Conservation (phyloP, 2,888 invertebrate species). For the Orgyia antiqua region DNA sequence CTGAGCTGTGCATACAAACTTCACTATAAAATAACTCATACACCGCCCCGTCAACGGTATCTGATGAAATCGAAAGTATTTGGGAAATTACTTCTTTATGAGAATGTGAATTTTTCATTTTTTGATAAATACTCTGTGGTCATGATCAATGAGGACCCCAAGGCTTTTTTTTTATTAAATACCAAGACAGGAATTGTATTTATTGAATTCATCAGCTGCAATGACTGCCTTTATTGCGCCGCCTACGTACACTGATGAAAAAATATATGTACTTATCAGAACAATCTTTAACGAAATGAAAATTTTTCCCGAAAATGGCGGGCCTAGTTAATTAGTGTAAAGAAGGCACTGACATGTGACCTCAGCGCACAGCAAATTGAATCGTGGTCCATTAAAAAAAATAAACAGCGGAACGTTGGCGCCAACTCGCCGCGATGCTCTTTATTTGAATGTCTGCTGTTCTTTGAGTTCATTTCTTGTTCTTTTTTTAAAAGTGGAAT, state of each 20-base stretch:
- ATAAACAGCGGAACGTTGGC: slow-evolving; percentile 67
- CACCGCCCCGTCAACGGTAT: slow-evolving; percentile 11
- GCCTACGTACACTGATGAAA: no score
- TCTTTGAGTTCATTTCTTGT: slow-evolving; percentile 29
- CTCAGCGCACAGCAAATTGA: slow-evolving; percentile 65
- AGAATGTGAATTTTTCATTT: slow-evolving; percentile 8
- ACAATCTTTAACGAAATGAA: no score
- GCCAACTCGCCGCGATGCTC: slow-evolving; percentile 68
- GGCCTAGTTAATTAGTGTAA: slow-evolving; percentile 29
- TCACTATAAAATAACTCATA: slow-evolving; percentile 18
- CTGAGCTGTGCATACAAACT: slow-evolving; percentile 49
- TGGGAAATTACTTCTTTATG: slow-evolving; percentile 11
- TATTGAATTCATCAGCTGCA: no score
- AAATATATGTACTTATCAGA: no score
- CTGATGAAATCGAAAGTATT: slow-evolving; percentile 17
- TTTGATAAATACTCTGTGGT: no score
- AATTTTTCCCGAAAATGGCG: slow-evolving; percentile 9
- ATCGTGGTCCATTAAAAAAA: slow-evolving; percentile 66
- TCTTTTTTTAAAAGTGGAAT: slow-evolving; percentile 29
- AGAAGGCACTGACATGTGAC: slow-evolving; percentile 40
- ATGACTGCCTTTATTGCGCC: no score
- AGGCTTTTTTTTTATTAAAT: no score
- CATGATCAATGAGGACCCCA: no score
- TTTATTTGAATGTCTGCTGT: slow-evolving; percentile 64
- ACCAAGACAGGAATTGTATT: no score